Base-by-base conservation (phyloP, 2,797 vertebrate species). In the Ceryle rudis region DNA sequence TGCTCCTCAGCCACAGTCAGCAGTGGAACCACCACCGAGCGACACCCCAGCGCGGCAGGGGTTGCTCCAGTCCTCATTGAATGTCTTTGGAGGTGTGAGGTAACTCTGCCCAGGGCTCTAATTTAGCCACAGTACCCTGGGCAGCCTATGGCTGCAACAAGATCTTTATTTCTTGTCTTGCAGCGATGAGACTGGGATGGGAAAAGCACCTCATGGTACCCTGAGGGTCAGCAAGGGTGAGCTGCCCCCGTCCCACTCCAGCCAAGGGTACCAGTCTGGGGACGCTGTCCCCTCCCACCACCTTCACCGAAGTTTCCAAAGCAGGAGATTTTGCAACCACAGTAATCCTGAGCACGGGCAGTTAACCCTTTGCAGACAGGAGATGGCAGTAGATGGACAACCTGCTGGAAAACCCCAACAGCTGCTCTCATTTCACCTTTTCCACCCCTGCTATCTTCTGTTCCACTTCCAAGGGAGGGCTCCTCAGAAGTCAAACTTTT, bases 71-170 rank as follows among this genome's bases (percentile, higher is more conserved):
- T 37, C 72, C 35, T 5, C 14, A 21, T 2, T 8, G 12, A 12
- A 2, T 0, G 0, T 2, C 5, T 33, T 1, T 41, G 29, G 69
- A 72, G 23, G 15, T 0, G n/a, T 9, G 37, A 10, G 57, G 31
- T n/a, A 41, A 16, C 42, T 1, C 79, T 41, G 64, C 62, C 77
- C 90, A 5, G 1, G 2, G 20, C 52, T 86, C 90, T 3, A 1
- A 28, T 23, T 51, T 14, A 81, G 86, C 83, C 25, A 73, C 1
- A 0, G 20, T 9, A 65, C 1, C 49, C 69, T 12, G 61, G 61
- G 66, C 52, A 55, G 83, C 37, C 84, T 18, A 7, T 0, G 9
- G 29, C 70, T 6, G 0, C 61, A 37, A 47, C 29, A 18, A 6
- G 60, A 35, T 81, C 79, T 80, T 0, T 44, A 7, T 60, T 89